Evolutionary conservation across 2,797 vertebrate genomes (phyloP).

Genomic region (Gorsachius magnificus): DNA sequence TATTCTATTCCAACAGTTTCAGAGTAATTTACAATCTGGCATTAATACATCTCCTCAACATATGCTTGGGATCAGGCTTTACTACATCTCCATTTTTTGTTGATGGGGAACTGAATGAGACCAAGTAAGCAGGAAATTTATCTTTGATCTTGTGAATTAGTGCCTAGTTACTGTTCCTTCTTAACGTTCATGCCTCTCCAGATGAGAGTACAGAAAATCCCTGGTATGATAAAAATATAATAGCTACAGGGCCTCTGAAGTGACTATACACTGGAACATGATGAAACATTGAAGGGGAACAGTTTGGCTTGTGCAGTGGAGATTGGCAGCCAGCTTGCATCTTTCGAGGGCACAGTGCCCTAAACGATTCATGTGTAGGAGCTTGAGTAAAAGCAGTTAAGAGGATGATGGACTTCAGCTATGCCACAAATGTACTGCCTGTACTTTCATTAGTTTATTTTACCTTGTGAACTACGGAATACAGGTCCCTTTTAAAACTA

Average conservation of each 20-base stretch:
- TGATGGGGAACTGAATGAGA: background rate
- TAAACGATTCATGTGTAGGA: background rate
- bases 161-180: background rate
- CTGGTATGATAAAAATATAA: background rate
- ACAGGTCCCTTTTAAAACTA: background rate
- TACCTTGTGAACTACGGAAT: background rate
- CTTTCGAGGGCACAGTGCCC: background rate
- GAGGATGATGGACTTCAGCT: background rate
- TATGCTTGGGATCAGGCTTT: background rate
- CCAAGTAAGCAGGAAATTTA: background rate
- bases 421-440: background rate
- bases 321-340: background rate
- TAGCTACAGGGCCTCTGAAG: background rate
- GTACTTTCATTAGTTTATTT: background rate
- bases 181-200: background rate
- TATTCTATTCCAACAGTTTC: background rate
- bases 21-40: background rate
- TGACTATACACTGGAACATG: background rate
- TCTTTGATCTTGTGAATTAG: background rate
- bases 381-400: background rate
- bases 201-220: background rate
- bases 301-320: background rate
- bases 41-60: background rate
- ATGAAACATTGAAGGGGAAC: background rate
- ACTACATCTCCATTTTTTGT: background rate